These are phyloP conservation scores for Bryconaethiops microstoma DNA, from an alignment of 2,797 vertebrate genomes.

Conservation along the genomic window DNA sequence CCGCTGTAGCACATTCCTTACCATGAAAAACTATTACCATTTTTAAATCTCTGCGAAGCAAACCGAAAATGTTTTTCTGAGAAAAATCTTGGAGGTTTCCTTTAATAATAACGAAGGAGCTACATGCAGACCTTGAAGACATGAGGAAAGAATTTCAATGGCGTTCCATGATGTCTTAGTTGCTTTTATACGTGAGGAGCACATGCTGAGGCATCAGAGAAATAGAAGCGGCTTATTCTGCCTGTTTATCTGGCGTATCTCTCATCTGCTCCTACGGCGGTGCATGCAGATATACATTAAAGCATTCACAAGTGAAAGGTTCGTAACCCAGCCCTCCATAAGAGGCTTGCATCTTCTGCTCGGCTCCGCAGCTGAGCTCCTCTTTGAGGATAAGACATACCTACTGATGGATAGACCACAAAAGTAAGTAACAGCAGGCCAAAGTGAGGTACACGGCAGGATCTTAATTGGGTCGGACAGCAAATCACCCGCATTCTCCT, in stretches of 20 bases:
- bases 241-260: background rate
- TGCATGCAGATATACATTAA: constrained; percentile 25
- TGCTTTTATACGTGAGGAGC: constrained; percentile 16
- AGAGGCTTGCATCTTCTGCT: constrained; percentile 40
- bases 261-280: background rate
- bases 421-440: constrained; percentile 59
- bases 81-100: background rate
- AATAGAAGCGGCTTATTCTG: background rate
- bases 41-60: background rate
- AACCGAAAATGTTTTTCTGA: background rate
- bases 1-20: background rate
- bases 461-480: constrained; percentile 75
- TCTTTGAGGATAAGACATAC: constrained; percentile 39
- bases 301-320: constrained; percentile 2
- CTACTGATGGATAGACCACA: constrained; percentile 47
- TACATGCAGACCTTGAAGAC: constrained; percentile 36
- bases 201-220: background rate
- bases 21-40: background rate
- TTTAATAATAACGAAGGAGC: constrained; percentile 10
- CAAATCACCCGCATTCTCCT: constrained; percentile 65
- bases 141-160: constrained; percentile 28
- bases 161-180: background rate
- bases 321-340: background rate
- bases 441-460: constrained; percentile 56
- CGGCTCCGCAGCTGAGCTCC: constrained; percentile 58